These are phyloP conservation scores for Tenebrio molitor DNA, from an alignment of 1,140 invertebrate genomes.

Conservation along the genomic window DNA sequence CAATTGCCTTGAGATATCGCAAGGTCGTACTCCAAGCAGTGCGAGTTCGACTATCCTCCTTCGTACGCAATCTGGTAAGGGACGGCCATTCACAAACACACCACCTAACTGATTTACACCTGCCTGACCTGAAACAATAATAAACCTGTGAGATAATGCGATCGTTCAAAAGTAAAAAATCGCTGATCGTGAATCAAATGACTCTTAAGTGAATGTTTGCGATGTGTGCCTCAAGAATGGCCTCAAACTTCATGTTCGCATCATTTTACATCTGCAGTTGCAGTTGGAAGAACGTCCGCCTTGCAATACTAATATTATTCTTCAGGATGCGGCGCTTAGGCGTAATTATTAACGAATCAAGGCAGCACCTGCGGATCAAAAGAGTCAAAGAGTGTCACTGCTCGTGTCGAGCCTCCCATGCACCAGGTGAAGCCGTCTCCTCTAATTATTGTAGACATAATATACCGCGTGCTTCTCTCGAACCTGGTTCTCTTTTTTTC, in stretches of 20 bases:
- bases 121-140: conserved; percentile 81
- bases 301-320: conserved; percentile 29
- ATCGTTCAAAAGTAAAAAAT: neutral
- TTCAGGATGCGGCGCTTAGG: conserved; percentile 27
- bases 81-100: conserved; percentile 96
- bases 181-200: neutral
- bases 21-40: conserved; percentile 91
- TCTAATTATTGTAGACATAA: conserved; percentile 38
- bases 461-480: conserved; percentile 12
- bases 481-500: no score
- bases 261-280: conserved; percentile 38
- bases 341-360: conserved; percentile 55
- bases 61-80: conserved; percentile 93
- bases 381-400: conserved; percentile 42
- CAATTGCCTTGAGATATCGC: conserved; percentile 95
- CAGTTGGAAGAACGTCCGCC: neutral
- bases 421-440: conserved; percentile 44
- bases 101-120: conserved; percentile 97
- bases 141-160: neutral
- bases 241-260: no score
- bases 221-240: neutral
- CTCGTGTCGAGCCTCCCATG: conserved; percentile 40
- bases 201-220: neutral
- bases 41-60: conserved; percentile 95
- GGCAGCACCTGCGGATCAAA: conserved; percentile 49